phyloP scores from a whole-genome alignment of 1,140 invertebrate species.

The Microplitis demolitor region DNA sequence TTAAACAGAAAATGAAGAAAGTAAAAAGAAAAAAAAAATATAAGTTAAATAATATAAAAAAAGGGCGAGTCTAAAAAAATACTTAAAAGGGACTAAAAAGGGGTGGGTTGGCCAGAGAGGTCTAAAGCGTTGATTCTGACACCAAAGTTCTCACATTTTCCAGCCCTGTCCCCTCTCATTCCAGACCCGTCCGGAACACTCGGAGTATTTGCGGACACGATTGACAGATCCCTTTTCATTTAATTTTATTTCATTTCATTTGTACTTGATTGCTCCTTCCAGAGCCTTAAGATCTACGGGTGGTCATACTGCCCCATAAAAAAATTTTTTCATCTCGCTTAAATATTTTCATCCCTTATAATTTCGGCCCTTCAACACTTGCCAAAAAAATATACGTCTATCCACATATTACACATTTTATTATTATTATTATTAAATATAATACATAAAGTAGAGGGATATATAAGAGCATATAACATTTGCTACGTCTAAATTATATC shows the following conservation, averaged over 20 bases:
- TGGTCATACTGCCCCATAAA: background rate
- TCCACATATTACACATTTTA: too few species aligned
- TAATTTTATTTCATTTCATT: background rate
- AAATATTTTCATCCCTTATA: background rate
- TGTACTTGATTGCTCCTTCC: too few species aligned
- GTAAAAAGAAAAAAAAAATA: background rate
- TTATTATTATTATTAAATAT: too few species aligned
- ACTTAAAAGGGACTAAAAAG: background rate
- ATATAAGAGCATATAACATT: too few species aligned
- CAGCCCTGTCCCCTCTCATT: too few species aligned
- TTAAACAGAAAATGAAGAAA: too few species aligned
- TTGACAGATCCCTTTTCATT: background rate
- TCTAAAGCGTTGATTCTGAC: constrained; percentile 4
- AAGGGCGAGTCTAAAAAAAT: background rate
- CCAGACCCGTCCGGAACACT: constrained; percentile 12
- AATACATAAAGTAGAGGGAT: too few species aligned
- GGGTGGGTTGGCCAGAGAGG: too few species aligned
- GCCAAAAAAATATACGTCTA: too few species aligned
- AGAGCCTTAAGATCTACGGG: background rate
- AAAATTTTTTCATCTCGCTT: background rate
- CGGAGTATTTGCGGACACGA: constrained; percentile 9
- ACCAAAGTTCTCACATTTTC: background rate
- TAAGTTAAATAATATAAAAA: background rate
- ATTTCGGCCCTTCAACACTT: background rate
- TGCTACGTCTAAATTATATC: background rate